These are phyloP conservation scores for Telmatochromis sp. DNA, from an alignment of 2,113 vertebrate genomes.

Conservation along the genomic window DNA sequence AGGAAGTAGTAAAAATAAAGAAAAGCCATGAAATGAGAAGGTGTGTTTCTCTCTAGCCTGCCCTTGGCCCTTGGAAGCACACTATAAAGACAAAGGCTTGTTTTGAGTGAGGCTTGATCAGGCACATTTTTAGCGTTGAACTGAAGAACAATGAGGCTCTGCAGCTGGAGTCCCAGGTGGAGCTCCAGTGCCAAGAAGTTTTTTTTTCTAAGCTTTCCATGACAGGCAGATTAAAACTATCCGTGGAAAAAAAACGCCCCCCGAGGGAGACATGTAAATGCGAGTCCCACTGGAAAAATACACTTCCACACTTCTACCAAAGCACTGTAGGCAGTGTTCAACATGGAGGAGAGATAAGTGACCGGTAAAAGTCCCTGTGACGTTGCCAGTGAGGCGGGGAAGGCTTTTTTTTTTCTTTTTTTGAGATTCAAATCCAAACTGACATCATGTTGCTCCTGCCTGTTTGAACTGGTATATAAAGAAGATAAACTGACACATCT, in stretches of 20 bases:
- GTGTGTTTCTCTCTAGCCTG: background rate
- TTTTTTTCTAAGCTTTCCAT: background rate
- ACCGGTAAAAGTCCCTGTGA: background rate
- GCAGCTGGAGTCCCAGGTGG: background rate
- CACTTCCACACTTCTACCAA: background rate
- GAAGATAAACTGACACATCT: background rate
- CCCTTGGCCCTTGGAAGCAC: background rate
- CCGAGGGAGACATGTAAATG: background rate
- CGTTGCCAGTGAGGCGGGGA: background rate
- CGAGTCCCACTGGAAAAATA: background rate
- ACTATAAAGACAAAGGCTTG: background rate
- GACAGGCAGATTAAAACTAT: background rate
- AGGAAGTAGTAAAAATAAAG: background rate
- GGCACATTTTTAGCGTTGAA: background rate
- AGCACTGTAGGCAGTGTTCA: background rate
- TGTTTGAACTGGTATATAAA: background rate
- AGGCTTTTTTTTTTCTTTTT: background rate
- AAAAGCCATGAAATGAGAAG: background rate
- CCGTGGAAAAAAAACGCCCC: background rate
- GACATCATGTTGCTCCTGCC: constrained; percentile 36
- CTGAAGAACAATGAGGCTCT: background rate
- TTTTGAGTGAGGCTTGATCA: background rate
- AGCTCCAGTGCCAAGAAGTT: background rate
- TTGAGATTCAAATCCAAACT: constrained; percentile 45
- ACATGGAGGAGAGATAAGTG: background rate